phyloP scores from a whole-genome alignment of 92 coral and sea anemone species.

The Diadumene lineata region DNA sequence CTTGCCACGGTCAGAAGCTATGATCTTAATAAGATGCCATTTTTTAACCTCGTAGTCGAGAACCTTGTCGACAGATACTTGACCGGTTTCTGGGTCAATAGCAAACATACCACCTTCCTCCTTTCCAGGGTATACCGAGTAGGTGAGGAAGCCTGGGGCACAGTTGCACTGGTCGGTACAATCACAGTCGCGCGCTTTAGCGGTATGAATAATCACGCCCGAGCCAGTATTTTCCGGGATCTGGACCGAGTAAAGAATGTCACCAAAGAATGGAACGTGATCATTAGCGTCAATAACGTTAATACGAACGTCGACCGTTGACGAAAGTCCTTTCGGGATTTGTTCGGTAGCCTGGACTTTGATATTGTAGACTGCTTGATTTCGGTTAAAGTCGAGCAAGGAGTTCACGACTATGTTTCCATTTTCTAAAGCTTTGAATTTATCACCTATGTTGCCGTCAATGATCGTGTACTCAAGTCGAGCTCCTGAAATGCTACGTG shows the following conservation, averaged over 20 bases:
- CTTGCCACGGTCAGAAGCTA: slow-evolving; percentile 68
- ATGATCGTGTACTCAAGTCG: slow-evolving; percentile 61
- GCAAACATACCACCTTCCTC: slow-evolving; percentile 37
- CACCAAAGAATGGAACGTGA: slow-evolving; percentile 59
- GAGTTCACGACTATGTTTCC: slow-evolving; percentile 81
- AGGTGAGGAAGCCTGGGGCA: slow-evolving; percentile 53
- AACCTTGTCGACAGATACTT: slow-evolving; percentile 52
- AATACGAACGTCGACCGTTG: slow-evolving; percentile 73
- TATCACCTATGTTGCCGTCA: slow-evolving; percentile 58
- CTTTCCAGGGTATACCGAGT: slow-evolving; percentile 51
- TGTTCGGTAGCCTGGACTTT: slow-evolving; percentile 79
- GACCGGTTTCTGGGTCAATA: slow-evolving; percentile 66
- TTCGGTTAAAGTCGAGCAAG: slow-evolving; percentile 64
- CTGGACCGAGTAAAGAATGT: slow-evolving; percentile 30
- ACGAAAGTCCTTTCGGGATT: slow-evolving; percentile 61
- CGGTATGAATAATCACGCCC: slow-evolving; percentile 56
- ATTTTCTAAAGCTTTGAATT: slow-evolving; percentile 45
- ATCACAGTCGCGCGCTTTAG: slow-evolving; percentile 77
- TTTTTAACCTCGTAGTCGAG: slow-evolving; percentile 68
- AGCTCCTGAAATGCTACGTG: slow-evolving; percentile 80
- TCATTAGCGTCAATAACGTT: slow-evolving; percentile 80
- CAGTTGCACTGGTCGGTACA: slow-evolving; percentile 66
- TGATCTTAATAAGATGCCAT: slow-evolving; percentile 51
- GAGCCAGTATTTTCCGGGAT: slow-evolving; percentile 55
- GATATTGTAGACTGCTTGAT: slow-evolving; percentile 44